Evolutionary conservation across 2,797 vertebrate species (phyloP).

Genomic region (Neostethus bicornis): DNA sequence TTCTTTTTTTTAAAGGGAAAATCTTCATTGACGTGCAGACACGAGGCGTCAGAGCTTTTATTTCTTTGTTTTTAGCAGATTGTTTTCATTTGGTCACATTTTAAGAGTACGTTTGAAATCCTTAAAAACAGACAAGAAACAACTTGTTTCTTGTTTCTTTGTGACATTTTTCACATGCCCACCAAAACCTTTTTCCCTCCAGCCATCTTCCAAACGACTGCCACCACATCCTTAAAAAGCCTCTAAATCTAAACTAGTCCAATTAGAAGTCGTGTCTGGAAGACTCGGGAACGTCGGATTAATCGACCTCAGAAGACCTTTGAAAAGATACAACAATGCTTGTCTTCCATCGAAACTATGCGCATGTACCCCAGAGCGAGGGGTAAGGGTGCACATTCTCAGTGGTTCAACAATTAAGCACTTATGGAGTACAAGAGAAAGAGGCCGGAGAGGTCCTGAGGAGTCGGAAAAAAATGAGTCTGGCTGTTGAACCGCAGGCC

Average conservation of each 20-base stretch:
- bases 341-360: slow-evolving; percentile 58
- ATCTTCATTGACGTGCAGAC: no score
- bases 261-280: slow-evolving; percentile 63
- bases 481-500: slow-evolving; percentile 51
- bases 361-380: slow-evolving; percentile 54
- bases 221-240: slow-evolving; percentile 47
- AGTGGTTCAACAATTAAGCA: slow-evolving; percentile 49
- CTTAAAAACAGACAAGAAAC: no score
- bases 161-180: no score
- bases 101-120: no score
- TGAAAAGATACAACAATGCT: slow-evolving; percentile 60
- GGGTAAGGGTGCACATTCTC: slow-evolving; percentile 46
- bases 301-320: slow-evolving; percentile 58
- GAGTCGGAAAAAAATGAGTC: slow-evolving; percentile 53
- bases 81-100: no score
- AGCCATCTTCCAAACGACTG: slow-evolving; percentile 53
- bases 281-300: slow-evolving; percentile 68
- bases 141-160: no score
- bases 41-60: no score
- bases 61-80: no score
- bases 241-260: slow-evolving; percentile 49
- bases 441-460: slow-evolving; percentile 46
- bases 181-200: slow-evolving; percentile 40
- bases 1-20: no score
- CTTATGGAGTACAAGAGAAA: slow-evolving; percentile 45